Base-by-base conservation (phyloP, 2,888 invertebrate genomes). In the Brachycybe producta region DNA sequence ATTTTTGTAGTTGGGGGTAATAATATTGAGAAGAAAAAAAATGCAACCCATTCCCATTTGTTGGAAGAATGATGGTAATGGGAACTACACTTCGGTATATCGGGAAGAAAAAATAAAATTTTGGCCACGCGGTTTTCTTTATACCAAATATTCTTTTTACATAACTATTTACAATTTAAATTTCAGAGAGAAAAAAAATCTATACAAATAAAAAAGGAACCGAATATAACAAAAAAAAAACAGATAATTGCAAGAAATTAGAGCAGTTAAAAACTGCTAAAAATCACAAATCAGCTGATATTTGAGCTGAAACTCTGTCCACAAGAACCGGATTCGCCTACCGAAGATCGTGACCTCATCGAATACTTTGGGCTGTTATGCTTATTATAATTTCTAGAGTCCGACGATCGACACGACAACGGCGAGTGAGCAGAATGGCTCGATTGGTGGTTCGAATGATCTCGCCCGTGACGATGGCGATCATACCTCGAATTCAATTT, bases 341-440 rank as follows among this genome's bases (percentile, higher is more conserved):
- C 43, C 43, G 30, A 23, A 13, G 45, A n/a, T 35, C 45, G 30
- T 5, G 45, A 21, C 23, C 45, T 32, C 45, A 45, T 45, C 34
- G 45, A 45, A 35, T 45, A 45, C 15, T 45, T 45, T n/a, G n/a
- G n/a, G 3, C 45, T 32, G n/a, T 35, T 32, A n/a, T 35, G 32
- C 23, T 45, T 32, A 21, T 45, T 23, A 13, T 21, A 26, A 17
- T 32, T n/a, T 7, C 23, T 32, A 13, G 21, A 15, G 4, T 43
- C 45, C 21, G 35, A 13, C 34, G 26, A 15, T 5, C 21, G 30
- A 30, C 26, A 42, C 3, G 42, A 28, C 27, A 19, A 24, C 28
- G 19, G 26, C 3, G 26, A 15, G 3, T 19, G 15, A 8, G 15
- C 4, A 15, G 28, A 28, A 4, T 21, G 27, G 27, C 13, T 27